Base-by-base conservation (phyloP, 2,113 vertebrate genomes). In the Oenanthe melanoleuca region DNA sequence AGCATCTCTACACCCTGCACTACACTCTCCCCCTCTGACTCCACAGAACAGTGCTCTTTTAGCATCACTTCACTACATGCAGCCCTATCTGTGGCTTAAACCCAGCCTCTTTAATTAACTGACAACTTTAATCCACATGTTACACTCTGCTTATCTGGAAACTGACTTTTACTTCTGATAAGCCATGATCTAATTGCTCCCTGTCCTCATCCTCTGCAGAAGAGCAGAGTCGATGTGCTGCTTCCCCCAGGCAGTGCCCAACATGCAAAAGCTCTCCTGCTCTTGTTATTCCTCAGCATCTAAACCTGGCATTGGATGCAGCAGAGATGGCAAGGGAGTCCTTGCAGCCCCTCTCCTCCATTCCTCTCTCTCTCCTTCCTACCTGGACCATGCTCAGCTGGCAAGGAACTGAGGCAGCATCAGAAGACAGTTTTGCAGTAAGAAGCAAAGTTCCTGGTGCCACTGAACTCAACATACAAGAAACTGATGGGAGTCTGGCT, bases 151-250 rank as follows among this genome's bases (percentile, higher is more conserved):
- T 89, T 42, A 56, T 91, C 71, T 88, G 69, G 71, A 89, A 94
- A 93, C 64, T 78, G 71, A 84, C 72, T 91, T 64, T 66, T 81
- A 26, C 34, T 79, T 33, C 12, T n/a, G 49, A 91, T 75, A 94
- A 96, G n/a, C 85, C 11, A 2, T 50, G 53, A 56, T 80, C 72
- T 83, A 86, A 64, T 20, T 69, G 92, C 57, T 45, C 37, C 55
- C 37, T 1, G 0, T 63, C 56, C 93, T 79, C 21, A 2, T 26
- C 34, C 55, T 69, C 40, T 26, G 70, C 70, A 92, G 60, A 60
- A 75, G 9, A 1, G 4, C 60, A 42, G 19, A n/a, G n/a, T 22
- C 0, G 0, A 80, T 25, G 29, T 34, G n/a, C 26, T 2, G 2
- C 69, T 89, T 91, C 57, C 22, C 25, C 44, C 38, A 34, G 55